phyloP scores from a whole-genome alignment of 2,888 invertebrate genomes.

The Leptopterna dolabrata region DNA sequence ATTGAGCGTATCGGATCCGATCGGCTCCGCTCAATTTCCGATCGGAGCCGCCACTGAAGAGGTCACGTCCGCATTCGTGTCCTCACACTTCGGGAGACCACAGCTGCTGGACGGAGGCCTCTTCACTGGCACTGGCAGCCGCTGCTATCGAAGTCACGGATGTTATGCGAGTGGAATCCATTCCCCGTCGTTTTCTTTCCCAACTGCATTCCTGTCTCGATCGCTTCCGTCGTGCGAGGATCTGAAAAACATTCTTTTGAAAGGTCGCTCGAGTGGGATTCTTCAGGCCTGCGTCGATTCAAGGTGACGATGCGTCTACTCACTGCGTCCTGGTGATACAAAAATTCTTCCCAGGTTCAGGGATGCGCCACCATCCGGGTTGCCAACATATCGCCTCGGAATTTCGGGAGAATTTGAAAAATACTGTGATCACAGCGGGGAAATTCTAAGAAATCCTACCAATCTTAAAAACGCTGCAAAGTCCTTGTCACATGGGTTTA shows the following conservation, averaged over 20 bases:
- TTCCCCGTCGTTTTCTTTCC: background rate
- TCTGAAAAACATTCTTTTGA: background rate
- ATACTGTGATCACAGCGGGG: no score
- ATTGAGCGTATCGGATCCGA: constrained; percentile 20
- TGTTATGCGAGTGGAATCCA: background rate
- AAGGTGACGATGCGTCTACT: background rate
- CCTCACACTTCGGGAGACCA: background rate
- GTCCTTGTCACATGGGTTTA: no score
- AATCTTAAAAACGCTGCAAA: no score
- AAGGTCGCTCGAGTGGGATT: background rate
- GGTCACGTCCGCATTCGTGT: constrained; percentile 18
- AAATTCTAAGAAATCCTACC: no score
- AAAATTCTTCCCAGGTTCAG: background rate
- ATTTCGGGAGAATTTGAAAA: no score
- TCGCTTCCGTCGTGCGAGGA: background rate
- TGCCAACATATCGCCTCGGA: no score
- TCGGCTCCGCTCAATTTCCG: constrained; percentile 32
- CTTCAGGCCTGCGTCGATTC: background rate
- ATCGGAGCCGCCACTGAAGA: background rate
- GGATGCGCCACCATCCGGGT: no score
- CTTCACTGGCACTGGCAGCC: background rate
- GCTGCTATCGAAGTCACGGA: background rate
- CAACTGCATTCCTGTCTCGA: background rate
- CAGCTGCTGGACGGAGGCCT: background rate
- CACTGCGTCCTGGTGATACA: background rate